Evolutionary conservation across 2,888 invertebrate genomes (phyloP).

Genomic region (Hypena proboscidalis): DNA sequence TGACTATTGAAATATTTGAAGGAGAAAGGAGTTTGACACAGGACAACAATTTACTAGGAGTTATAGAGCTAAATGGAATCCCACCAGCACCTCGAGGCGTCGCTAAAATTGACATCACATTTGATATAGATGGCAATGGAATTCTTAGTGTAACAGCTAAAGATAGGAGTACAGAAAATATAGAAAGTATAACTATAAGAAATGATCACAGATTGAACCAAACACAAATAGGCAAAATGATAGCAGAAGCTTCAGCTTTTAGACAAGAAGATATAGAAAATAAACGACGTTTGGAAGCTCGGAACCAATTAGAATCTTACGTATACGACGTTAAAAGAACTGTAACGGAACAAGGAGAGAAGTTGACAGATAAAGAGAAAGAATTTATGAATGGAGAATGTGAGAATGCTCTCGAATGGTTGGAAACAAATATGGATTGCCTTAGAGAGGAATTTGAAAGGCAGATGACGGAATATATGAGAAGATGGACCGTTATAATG

Average conservation of each 20-base stretch:
- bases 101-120: slow-evolving; percentile 66
- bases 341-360: slow-evolving; percentile 49
- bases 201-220: slow-evolving; percentile 59
- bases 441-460: slow-evolving; percentile 63
- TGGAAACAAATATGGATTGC: slow-evolving; percentile 59
- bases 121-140: slow-evolving; percentile 62
- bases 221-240: slow-evolving; percentile 60
- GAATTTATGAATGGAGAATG: slow-evolving; percentile 55
- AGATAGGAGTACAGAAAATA: slow-evolving; percentile 61
- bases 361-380: slow-evolving; percentile 51
- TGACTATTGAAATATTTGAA: slow-evolving; percentile 73
- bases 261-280: slow-evolving; percentile 63
- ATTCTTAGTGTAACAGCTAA: slow-evolving; percentile 63
- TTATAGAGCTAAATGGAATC: slow-evolving; percentile 62
- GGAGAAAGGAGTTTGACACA: slow-evolving; percentile 67
- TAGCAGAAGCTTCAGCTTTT: slow-evolving; percentile 58
- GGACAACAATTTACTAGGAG: slow-evolving; percentile 68
- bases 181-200: slow-evolving; percentile 54
- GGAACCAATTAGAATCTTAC: slow-evolving; percentile 68
- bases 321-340: slow-evolving; percentile 60
- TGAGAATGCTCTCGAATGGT: slow-evolving; percentile 57
- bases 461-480: slow-evolving; percentile 61
- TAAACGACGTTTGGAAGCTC: slow-evolving; percentile 58
- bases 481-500: slow-evolving; percentile 56
- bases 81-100: slow-evolving; percentile 69